Evolutionary conservation across 2,113 vertebrate species (phyloP).

Genomic region (Malurus cyaneus): DNA sequence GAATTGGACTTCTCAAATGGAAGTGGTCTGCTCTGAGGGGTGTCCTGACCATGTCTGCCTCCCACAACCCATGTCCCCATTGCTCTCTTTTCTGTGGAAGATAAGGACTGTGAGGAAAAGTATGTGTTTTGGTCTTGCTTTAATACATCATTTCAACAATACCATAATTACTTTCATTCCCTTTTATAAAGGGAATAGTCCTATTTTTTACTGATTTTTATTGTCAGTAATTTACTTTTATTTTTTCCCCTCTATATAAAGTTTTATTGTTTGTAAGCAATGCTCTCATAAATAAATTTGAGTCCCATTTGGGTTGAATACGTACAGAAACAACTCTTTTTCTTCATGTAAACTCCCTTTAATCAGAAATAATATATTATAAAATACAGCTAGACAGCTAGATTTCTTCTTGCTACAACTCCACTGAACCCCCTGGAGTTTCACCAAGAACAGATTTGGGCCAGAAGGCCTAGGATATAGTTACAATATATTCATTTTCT

Average conservation of each 20-base stretch:
- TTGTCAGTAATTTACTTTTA: background rate
- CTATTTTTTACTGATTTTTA: background rate
- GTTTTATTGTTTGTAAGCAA: background rate
- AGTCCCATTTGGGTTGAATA: background rate
- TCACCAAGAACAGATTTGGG: constrained; percentile 2
- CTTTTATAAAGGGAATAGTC: background rate
- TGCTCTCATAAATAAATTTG: background rate
- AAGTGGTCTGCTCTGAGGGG: background rate
- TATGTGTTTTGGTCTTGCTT: background rate
- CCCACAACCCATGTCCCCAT: background rate
- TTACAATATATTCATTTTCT: constrained; percentile 50
- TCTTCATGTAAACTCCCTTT: background rate
- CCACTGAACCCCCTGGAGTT: background rate
- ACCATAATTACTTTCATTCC: background rate
- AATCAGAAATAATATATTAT: background rate
- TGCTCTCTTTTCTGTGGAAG: background rate
- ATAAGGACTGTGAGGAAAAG: background rate
- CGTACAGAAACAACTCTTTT: background rate
- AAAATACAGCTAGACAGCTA: background rate
- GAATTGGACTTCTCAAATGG: background rate
- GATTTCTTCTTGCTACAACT: background rate
- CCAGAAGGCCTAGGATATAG: constrained; percentile 19
- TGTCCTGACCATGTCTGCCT: background rate
- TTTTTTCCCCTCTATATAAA: background rate
- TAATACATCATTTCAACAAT: background rate